Evolutionary conservation across 2,888 invertebrate genomes (phyloP).

Genomic region (Xanthia icteritia): DNA sequence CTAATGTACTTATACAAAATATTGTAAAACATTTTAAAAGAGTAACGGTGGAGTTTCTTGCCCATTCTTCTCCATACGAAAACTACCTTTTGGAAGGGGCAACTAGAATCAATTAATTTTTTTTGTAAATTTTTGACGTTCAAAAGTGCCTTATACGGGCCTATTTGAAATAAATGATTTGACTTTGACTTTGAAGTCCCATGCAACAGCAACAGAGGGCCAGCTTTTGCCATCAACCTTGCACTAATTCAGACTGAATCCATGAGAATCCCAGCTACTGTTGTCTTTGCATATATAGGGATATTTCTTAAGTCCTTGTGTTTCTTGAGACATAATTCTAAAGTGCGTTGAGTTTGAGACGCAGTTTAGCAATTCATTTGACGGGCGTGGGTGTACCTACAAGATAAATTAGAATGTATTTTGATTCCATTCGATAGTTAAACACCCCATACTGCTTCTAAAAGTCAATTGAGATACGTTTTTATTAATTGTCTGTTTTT

Average conservation of each 20-base stretch:
- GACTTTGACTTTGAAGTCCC: no score
- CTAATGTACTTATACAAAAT: no score
- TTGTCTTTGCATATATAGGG: not conserved
- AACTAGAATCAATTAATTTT: no score
- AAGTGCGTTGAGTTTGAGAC: slow-evolving; percentile 1
- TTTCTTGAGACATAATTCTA: slow-evolving; percentile 2
- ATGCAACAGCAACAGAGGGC: no score
- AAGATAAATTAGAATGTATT: slow-evolving; percentile 32
- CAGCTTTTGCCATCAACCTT: not conserved
- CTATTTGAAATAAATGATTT: no score
- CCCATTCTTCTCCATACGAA: no score
- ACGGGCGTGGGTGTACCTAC: not conserved
- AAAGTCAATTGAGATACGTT: not conserved
- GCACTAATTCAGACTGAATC: not conserved
- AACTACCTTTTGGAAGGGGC: no score
- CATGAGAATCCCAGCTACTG: not conserved
- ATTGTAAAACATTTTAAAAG: no score
- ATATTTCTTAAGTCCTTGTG: slow-evolving; percentile 6
- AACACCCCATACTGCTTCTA: slow-evolving; percentile 24
- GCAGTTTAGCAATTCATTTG: slow-evolving; percentile 21
- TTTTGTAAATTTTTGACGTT: no score
- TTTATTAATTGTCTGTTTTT: not conserved
- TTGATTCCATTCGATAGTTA: slow-evolving; percentile 17
- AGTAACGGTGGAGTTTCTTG: no score
- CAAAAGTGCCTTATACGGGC: no score